phyloP scores from a whole-genome alignment of 2,797 vertebrate genomes.

The Hydrophis major region DNA sequence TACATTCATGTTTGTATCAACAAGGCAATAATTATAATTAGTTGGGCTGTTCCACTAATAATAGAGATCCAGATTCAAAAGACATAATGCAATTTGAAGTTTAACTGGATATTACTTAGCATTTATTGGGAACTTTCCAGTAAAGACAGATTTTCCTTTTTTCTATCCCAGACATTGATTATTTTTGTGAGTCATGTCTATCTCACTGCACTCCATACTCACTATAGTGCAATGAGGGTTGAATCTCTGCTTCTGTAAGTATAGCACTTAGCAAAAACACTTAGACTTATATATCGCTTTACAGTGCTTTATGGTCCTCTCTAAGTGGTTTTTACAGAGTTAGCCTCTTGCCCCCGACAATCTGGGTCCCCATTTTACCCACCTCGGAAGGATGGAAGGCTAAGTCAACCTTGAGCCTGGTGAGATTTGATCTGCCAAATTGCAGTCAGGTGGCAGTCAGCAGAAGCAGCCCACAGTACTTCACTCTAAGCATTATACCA shows the following conservation, averaged over 20 bases:
- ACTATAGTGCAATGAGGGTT: not conserved
- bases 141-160: not conserved
- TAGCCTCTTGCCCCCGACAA: too few species aligned
- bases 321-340: too few species aligned
- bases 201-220: not conserved
- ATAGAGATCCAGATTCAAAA: not conserved
- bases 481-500: too few species aligned
- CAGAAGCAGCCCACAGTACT: too few species aligned
- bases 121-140: not conserved
- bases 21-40: not conserved
- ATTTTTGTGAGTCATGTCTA: not conserved
- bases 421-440: too few species aligned
- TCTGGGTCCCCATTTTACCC: too few species aligned
- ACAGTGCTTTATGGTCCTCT: too few species aligned
- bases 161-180: not conserved
- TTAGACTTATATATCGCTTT: too few species aligned
- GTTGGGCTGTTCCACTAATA: not conserved
- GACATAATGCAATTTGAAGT: not conserved
- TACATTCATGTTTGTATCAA: not conserved
- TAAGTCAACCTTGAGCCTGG: too few species aligned
- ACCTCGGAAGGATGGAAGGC: too few species aligned
- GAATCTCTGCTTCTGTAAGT: not conserved
- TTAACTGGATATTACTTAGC: not conserved
- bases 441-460: too few species aligned
- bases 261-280: not conserved